phyloP scores from a whole-genome alignment of 2,888 invertebrate species.

The Agrenia bidenticulata region DNA sequence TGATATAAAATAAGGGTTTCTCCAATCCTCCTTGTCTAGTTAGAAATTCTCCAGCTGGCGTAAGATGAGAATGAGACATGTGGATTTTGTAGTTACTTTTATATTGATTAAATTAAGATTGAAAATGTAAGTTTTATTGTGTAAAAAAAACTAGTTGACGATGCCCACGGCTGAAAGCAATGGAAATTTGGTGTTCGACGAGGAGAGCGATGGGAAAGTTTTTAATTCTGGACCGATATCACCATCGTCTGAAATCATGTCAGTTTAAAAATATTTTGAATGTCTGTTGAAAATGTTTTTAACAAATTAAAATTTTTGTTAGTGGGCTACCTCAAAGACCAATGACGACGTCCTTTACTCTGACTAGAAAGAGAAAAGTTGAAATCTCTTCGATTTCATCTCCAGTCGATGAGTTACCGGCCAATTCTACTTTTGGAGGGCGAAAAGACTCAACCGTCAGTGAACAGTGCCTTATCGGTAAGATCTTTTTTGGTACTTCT shows the following conservation, averaged over 20 bases:
- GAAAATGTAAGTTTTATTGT: background rate
- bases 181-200: slow-evolving; percentile 33
- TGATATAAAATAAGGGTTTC: no score
- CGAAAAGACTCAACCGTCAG: slow-evolving; percentile 46
- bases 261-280: background rate
- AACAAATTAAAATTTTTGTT: slow-evolving; percentile 1
- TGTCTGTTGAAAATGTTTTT: no score
- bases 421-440: slow-evolving; percentile 8
- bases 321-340: slow-evolving; percentile 32
- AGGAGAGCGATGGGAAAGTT: slow-evolving; percentile 28
- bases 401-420: slow-evolving; percentile 51
- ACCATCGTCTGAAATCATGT: slow-evolving; percentile 15
- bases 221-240: slow-evolving; percentile 12
- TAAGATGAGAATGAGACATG: no score
- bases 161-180: slow-evolving; percentile 46
- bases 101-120: no score
- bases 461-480: slow-evolving; percentile 48
- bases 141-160: slow-evolving; percentile 33
- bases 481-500: no score
- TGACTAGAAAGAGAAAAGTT: slow-evolving; percentile 65
- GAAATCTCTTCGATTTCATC: slow-evolving; percentile 61
- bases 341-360: slow-evolving; percentile 59
- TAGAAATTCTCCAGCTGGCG: no score
- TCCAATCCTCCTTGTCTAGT: no score
- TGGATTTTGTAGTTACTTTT: no score